These are phyloP conservation scores for Terebella lapidaria DNA, from an alignment of 2,888 invertebrate species.

Conservation along the genomic window DNA sequence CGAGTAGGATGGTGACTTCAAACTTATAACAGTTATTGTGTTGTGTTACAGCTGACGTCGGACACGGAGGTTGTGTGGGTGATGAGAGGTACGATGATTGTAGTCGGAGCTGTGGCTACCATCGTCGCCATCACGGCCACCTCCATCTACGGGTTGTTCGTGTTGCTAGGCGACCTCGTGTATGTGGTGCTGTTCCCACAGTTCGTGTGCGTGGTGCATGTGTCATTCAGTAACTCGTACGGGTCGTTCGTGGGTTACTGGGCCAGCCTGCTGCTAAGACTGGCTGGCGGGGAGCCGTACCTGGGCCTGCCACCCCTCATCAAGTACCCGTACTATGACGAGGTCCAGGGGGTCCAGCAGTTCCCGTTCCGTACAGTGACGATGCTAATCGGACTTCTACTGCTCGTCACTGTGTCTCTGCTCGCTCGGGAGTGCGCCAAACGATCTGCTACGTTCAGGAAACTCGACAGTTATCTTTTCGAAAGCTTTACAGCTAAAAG, in stretches of 20 bases:
- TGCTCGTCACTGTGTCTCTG: constrained; percentile 55
- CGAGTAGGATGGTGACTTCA: too few relatives aligned
- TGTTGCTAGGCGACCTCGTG: constrained; percentile 42
- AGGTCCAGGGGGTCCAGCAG: constrained; percentile 63
- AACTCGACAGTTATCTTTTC: too few relatives aligned
- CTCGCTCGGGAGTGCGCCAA: too few relatives aligned
- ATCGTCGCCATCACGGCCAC: constrained; percentile 31
- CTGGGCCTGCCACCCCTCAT: constrained; percentile 78
- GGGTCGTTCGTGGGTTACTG: constrained; percentile 54
- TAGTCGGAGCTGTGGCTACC: constrained; percentile 30
- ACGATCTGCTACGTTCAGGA: too few relatives aligned
- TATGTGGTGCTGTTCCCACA: constrained; percentile 45
- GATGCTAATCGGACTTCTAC: constrained; percentile 79
- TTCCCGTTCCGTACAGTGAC: constrained; percentile 95
- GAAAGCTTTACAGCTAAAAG: too few relatives aligned
- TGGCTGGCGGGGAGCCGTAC: constrained; percentile 82
- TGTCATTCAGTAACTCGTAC: constrained; percentile 32
- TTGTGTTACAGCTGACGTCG: constrained; percentile 28
- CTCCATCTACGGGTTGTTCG: constrained; percentile 31
- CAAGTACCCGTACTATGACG: constrained; percentile 70
- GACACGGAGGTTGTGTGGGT: constrained; percentile 30
- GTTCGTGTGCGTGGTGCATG: constrained; percentile 32
- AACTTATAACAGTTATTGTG: too few relatives aligned
- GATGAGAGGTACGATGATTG: constrained; percentile 29
- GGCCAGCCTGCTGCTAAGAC: constrained; percentile 70